phyloP scores from a whole-genome alignment of 2,113 vertebrate genomes.

The Chaetorhynchus papuensis region DNA sequence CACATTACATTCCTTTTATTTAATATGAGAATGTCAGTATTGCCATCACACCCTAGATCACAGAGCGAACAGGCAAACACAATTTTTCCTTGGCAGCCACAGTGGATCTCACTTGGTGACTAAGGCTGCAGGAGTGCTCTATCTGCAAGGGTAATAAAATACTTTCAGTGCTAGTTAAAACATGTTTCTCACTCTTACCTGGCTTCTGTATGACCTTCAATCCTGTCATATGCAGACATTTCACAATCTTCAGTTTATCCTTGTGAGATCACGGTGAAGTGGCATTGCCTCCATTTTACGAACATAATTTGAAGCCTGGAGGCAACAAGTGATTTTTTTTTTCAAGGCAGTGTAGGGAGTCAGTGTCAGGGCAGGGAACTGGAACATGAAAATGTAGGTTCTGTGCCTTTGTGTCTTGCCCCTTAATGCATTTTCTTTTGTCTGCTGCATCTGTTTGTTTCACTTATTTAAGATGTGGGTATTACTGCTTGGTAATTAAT shows the following conservation, averaged over 20 bases:
- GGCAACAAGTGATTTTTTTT: not conserved
- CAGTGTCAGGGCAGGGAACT: not conserved
- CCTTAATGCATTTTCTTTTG: not conserved
- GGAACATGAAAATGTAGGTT: not conserved
- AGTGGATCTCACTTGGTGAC: not conserved
- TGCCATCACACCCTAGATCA: not conserved
- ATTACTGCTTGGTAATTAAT: not conserved
- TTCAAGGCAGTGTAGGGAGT: not conserved
- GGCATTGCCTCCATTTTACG: not conserved
- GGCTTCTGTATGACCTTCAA: not conserved
- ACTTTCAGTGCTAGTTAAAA: not conserved
- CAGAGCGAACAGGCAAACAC: not conserved
- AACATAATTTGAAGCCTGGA: not conserved
- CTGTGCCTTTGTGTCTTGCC: not conserved
- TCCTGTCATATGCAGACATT: not conserved
- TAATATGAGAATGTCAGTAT: not conserved
- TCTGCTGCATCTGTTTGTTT: not conserved
- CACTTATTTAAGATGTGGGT: not conserved
- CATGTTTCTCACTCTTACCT: not conserved
- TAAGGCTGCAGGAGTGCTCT: not conserved
- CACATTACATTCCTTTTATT: not conserved
- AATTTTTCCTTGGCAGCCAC: not conserved
- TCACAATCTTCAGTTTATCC: not conserved
- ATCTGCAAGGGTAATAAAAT: not conserved
- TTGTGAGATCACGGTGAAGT: not conserved